Conservation (phyloP, 2,888 invertebrate genomes). For the Thera obeliscata region DNA sequence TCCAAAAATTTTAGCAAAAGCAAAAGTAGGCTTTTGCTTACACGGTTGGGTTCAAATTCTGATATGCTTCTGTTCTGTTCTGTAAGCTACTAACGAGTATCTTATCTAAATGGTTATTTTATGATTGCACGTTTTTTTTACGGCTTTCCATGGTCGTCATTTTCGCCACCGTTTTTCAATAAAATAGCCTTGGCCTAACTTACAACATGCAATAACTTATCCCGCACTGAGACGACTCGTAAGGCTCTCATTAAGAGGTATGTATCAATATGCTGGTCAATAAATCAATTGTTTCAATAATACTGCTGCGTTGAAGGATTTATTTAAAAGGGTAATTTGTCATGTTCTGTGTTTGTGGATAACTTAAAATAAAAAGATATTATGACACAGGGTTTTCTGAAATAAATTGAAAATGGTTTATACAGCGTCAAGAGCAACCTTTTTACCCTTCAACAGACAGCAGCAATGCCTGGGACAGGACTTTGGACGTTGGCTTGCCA, state of each 20-base stretch:
- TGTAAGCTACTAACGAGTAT: no score
- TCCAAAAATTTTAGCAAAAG: no score
- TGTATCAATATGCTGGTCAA: slow-evolving; percentile 5
- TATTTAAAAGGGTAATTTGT: slow-evolving; percentile 11
- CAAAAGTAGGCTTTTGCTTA: no score
- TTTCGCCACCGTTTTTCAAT: not conserved
- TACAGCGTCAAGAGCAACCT: no score
- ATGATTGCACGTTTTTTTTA: not conserved
- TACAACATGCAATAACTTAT: slow-evolving; percentile 33
- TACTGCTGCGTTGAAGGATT: slow-evolving; percentile 1
- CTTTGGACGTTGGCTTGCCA: no score
- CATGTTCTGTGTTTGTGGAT: slow-evolving; percentile 4
- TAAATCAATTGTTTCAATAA: slow-evolving; percentile 22
- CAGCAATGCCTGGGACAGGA: no score
- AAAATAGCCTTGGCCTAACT: not conserved
- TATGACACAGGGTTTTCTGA: no score
- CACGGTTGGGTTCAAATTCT: no score
- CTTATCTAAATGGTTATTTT: no score
- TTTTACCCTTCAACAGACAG: no score
- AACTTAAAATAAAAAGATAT: not conserved
- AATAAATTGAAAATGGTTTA: no score
- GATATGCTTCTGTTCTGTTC: no score
- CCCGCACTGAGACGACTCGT: slow-evolving; percentile 21
- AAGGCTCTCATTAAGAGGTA: slow-evolving; percentile 33
- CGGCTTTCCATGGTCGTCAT: not conserved